Evolutionary conservation across 2,888 invertebrate species (phyloP).

Genomic region (Caenorhabditis wallacei): DNA sequence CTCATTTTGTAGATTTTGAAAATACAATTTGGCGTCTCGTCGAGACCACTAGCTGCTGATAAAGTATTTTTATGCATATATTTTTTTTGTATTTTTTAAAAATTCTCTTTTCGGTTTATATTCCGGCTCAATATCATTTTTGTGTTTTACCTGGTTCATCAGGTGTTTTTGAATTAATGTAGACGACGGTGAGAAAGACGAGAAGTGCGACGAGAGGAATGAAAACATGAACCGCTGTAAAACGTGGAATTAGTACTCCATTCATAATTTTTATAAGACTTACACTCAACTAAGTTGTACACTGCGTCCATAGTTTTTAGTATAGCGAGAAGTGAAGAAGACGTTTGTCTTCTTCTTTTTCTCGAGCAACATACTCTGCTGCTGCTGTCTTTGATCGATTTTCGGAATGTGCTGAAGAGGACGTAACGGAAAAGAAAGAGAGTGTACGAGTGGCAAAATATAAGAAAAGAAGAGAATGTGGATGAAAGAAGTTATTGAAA

Average conservation of each 20-base stretch:
- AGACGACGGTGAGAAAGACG: slow-evolving; percentile 71
- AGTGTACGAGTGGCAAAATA: not conserved
- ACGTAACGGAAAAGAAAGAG: not conserved
- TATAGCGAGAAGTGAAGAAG: slow-evolving; percentile 6
- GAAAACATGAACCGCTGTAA: slow-evolving; percentile 77
- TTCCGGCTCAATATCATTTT: not conserved
- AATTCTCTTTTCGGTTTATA: not conserved
- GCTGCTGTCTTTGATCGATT: slow-evolving; percentile 42
- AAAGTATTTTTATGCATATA: slow-evolving; percentile 14
- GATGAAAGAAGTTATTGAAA: not conserved
- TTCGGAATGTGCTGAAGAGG: slow-evolving; percentile 9
- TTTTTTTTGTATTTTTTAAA: slow-evolving; percentile 10
- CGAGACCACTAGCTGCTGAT: not conserved
- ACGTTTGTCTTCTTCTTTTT: slow-evolving; percentile 16
- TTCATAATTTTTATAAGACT: slow-evolving; percentile 29
- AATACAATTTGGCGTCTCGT: not conserved
- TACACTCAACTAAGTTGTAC: slow-evolving; percentile 75
- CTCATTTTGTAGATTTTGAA: slow-evolving; percentile 29
- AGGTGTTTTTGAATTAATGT: slow-evolving; percentile 54
- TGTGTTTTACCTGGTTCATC: slow-evolving; percentile 47
- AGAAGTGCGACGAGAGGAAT: slow-evolving; percentile 77
- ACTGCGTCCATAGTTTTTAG: slow-evolving; percentile 67
- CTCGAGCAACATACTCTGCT: not conserved
- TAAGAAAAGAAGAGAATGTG: not conserved
- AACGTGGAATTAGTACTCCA: slow-evolving; percentile 34